Conservation (phyloP, 2,888 invertebrate genomes). For the Lapara coniferarum region DNA sequence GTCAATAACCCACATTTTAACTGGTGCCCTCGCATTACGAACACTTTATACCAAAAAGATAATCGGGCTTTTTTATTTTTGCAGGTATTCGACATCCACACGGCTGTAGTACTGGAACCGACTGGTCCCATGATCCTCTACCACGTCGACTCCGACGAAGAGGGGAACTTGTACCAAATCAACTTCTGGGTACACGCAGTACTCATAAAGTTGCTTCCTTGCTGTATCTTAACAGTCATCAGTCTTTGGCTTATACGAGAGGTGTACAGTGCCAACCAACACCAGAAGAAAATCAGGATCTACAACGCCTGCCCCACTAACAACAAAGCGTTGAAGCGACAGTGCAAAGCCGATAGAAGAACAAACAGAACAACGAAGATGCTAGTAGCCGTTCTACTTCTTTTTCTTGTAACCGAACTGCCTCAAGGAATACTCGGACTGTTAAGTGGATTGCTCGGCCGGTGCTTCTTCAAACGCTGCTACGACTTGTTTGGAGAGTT, state of each 20-base stretch:
- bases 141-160: constrained; percentile 82
- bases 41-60: not conserved
- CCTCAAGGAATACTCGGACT: constrained; percentile 89
- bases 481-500: constrained; percentile 93
- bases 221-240: constrained; percentile 89
- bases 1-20: too few species aligned
- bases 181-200: constrained; percentile 93
- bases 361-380: constrained; percentile 94
- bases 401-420: constrained; percentile 94
- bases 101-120: constrained; percentile 79
- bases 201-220: constrained; percentile 91
- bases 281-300: constrained; percentile 84
- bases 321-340: constrained; percentile 67
- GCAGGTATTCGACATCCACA: constrained; percentile 78
- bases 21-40: too few species aligned
- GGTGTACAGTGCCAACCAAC: constrained; percentile 87
- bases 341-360: constrained; percentile 71
- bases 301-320: constrained; percentile 73
- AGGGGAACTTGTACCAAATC: constrained; percentile 85
- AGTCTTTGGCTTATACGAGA: constrained; percentile 88
- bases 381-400: constrained; percentile 92
- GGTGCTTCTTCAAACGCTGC: constrained; percentile 90
- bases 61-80: not conserved
- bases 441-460: constrained; percentile 75
- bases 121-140: constrained; percentile 74